Percentiles rank a stretch among this genome's conserved stretches.
Evolutionary conservation across 2,113 vertebrate genomes (phyloP).

Genomic region (Taxidea taxus): DNA sequence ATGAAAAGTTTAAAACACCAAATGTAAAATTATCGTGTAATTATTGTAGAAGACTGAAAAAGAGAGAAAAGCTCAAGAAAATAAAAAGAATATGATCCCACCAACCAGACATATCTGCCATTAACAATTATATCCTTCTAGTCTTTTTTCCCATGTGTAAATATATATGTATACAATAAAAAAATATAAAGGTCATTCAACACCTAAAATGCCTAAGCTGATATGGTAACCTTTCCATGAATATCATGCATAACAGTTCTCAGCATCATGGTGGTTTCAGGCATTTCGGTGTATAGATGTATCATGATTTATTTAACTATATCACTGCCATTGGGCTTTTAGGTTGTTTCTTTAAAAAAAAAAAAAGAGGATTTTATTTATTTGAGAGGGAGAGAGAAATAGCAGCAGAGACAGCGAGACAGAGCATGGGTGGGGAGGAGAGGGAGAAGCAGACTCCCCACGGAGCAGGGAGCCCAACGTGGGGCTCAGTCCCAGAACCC

Average conservation of each 20-base stretch:
- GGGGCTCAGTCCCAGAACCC: neutral
- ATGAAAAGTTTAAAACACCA: neutral
- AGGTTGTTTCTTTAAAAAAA: neutral
- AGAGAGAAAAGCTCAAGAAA: neutral
- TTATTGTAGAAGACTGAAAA: neutral
- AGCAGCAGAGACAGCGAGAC: neutral
- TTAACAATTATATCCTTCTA: neutral
- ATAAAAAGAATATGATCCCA: neutral
- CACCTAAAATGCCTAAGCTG: neutral
- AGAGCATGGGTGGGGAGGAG: neutral
- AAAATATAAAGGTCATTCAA: neutral
- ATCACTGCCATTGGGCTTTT: neutral
- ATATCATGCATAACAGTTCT: neutral
- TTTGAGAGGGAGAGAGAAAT: neutral
- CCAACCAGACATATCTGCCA: neutral
- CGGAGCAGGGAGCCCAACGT: neutral
- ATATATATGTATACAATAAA: neutral
- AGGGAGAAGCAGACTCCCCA: neutral
- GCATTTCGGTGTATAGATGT: neutral
- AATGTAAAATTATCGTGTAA: neutral
- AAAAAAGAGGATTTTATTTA: neutral
- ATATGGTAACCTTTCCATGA: neutral
- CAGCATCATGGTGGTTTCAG: neutral
- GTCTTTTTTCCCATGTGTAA: neutral
- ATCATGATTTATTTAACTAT: neutral